Evolutionary conservation across 37 sponge, comb jelly and placozoan species (phyloP), one percentile per base, ranked within the genome.

Genomic region (Chondrilla cf. caribensis): DNA sequence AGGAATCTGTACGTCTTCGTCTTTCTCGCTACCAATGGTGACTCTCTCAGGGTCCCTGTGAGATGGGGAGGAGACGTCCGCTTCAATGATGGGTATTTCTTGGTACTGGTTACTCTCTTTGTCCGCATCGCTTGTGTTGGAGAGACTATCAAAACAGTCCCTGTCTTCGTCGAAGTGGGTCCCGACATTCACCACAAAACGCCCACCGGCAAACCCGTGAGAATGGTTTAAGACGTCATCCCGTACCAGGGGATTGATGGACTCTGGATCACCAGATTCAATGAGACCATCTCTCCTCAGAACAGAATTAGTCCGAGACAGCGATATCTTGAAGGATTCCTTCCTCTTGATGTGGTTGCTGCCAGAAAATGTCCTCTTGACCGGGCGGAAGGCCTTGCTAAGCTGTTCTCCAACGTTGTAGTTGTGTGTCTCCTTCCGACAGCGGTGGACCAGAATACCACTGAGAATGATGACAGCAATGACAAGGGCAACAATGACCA

Each of bases 401-500:
- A 42, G 38, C 2, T 73, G 3, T 22, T 40, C 36, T 37, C 44
- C 15, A 21, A 73, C 6, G 40, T 38, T 73, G 76, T 73, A 38
- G 43, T 39, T 32, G 0, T 38, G 2, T 37, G 7, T 11, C 3
- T 6, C 42, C 3, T 40, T 73, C n/a, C 44, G 41, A 21, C 24
- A 73, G 25, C 18, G 4, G 44, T 21, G 40, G 17, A 76, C 57
- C 76, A 91, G 57, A 3, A 87, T 33, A 24, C 83, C 79, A 81
- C 7, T 5, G 11, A 83, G 0, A 17, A 89, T 26, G 3, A 84
- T 9, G n/a, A 73, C 58, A 29, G 79, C 35, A 24, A 11, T 17
- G 11, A 71, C 42, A 38, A 93, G 85, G 33, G 83, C 51, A 19
- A 83, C 0, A 5, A 83, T 73, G 41, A 93, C 57, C 0, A 83